Evolutionary conservation across 2,113 vertebrate species (phyloP).

Genomic region (Parus major): DNA sequence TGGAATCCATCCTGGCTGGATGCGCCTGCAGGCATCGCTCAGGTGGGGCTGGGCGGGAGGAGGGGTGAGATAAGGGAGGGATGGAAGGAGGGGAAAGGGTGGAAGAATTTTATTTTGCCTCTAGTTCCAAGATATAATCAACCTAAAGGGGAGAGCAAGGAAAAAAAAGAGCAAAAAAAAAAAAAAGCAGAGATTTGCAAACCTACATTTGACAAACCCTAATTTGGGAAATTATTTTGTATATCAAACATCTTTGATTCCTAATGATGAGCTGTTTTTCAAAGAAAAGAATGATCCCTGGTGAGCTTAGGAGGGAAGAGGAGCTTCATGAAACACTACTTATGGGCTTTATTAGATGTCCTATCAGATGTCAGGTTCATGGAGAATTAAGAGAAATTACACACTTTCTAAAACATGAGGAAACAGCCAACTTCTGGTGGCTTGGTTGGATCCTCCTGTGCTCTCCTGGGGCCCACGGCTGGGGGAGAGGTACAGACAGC

Average conservation of each 20-base stretch:
- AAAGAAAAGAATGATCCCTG: constrained; percentile 38
- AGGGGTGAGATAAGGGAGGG: constrained; percentile 29
- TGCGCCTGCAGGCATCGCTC: background rate
- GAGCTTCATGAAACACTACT: background rate
- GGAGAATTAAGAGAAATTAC: background rate
- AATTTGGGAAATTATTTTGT: constrained; percentile 72
- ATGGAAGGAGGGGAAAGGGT: constrained; percentile 43
- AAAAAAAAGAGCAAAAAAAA: accelerated
- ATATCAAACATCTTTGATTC: constrained; percentile 69
- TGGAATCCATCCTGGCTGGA: accelerated
- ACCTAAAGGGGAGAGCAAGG: background rate
- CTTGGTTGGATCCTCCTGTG: background rate
- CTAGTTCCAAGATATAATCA: constrained; percentile 66
- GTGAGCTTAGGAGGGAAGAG: background rate
- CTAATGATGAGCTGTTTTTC: constrained; percentile 59
- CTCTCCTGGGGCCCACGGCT: background rate
- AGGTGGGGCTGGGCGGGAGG: background rate
- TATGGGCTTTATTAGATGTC: background rate
- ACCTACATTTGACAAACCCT: constrained; percentile 61
- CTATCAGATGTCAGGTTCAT: background rate
- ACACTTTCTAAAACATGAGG: background rate
- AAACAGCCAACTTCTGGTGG: background rate
- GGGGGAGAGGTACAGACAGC: background rate
- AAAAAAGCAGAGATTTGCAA: constrained; percentile 23
- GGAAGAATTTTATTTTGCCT: constrained; percentile 64